phyloP scores from a whole-genome alignment of 1,140 invertebrate genomes.

The Dendrolimus kikuchii region DNA sequence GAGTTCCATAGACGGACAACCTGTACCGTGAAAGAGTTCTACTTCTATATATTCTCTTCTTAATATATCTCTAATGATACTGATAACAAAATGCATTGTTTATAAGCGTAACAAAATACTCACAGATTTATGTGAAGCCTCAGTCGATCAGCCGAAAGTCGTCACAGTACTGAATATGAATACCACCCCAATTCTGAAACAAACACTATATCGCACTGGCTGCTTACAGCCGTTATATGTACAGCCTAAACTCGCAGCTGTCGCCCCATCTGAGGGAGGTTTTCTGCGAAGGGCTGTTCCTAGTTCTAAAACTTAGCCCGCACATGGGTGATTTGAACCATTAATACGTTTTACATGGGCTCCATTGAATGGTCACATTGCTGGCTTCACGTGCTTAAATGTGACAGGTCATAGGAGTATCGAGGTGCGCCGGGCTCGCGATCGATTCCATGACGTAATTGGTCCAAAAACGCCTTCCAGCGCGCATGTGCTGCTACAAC shows the following conservation, averaged over 20 bases:
- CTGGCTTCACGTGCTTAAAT: constrained; percentile 34
- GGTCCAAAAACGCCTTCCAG: constrained; percentile 15
- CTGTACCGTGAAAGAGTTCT: no score
- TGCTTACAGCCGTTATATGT: constrained; percentile 15
- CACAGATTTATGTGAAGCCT: no score
- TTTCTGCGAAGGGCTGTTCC: constrained; percentile 95
- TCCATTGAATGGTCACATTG: constrained; percentile 20
- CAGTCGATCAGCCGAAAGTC: no score
- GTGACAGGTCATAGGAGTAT: constrained; percentile 33
- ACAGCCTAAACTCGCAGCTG: constrained; percentile 78
- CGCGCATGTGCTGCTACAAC: constrained; percentile 35
- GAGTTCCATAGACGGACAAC: no score
- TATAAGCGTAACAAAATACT: no score
- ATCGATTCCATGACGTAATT: constrained; percentile 59
- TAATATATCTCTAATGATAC: no score
- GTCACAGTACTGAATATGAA: no score
- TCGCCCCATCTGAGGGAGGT: constrained; percentile 95
- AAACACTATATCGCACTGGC: not conserved
- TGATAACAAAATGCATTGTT: no score
- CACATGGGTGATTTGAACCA: constrained; percentile 83
- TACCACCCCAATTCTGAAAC: no score
- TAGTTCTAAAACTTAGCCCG: constrained; percentile 93
- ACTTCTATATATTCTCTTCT: no score
- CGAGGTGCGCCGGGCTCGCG: constrained; percentile 27
- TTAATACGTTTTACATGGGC: constrained; percentile 8